Conservation (phyloP, 2,888 invertebrate genomes). For the Heteromurus nitidus region DNA sequence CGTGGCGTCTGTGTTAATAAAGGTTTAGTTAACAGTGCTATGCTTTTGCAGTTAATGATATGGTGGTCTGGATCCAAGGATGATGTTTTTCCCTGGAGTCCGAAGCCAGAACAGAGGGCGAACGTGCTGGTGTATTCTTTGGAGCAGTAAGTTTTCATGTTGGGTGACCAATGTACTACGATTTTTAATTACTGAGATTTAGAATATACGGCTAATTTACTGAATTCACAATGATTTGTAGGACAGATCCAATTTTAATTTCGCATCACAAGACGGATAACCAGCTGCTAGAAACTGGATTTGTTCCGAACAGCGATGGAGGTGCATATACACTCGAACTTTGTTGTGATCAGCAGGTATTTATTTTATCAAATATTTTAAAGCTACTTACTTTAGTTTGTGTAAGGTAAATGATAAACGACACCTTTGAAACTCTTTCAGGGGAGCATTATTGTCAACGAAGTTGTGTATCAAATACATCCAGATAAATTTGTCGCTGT, state of each 20-base stretch:
- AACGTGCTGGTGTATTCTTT: slow-evolving; percentile 70
- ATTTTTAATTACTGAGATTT: too few relatives aligned
- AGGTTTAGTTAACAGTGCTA: neutral
- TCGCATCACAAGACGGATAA: slow-evolving; percentile 71
- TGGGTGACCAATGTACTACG: too few relatives aligned
- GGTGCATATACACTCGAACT: slow-evolving; percentile 69
- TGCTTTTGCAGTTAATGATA: slow-evolving; percentile 66
- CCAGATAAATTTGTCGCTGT: slow-evolving; percentile 55
- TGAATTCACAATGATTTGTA: too few relatives aligned
- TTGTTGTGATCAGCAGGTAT: slow-evolving; percentile 68
- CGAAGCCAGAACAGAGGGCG: slow-evolving; percentile 70
- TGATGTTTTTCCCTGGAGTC: slow-evolving; percentile 72
- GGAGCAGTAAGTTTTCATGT: slow-evolving; percentile 56
- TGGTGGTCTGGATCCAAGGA: slow-evolving; percentile 73
- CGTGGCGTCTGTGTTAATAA: too few relatives aligned
- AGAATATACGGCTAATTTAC: too few relatives aligned
- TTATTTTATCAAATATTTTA: too few relatives aligned
- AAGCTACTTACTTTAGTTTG: slow-evolving; percentile 12
- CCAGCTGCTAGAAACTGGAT: slow-evolving; percentile 66
- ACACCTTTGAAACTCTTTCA: too few relatives aligned
- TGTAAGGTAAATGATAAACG: too few relatives aligned
- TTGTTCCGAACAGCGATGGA: slow-evolving; percentile 65
- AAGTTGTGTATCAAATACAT: slow-evolving; percentile 68
- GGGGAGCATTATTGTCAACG: slow-evolving; percentile 70
- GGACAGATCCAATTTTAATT: slow-evolving; percentile 61